phyloP scores from a whole-genome alignment of 2,113 vertebrate species.

The Urocynchramus pylzowi region DNA sequence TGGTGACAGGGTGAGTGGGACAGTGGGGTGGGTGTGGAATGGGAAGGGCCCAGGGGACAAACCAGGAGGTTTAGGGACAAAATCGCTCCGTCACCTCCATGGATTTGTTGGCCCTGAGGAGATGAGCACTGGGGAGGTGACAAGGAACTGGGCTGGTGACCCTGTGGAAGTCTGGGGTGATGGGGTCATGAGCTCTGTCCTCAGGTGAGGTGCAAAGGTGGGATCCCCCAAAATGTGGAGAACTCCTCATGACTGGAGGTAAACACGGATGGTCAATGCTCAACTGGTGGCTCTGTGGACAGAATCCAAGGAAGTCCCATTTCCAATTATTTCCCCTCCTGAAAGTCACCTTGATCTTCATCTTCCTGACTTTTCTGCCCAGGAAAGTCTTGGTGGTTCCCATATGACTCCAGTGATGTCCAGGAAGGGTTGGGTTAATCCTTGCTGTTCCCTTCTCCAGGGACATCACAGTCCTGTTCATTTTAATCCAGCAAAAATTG shows the following conservation, averaged over 20 bases:
- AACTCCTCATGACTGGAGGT: neutral
- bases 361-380: neutral
- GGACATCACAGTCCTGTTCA: accelerated
- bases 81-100: neutral
- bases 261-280: accelerated
- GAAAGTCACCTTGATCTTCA: neutral
- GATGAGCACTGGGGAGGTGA: neutral
- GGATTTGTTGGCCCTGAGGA: neutral
- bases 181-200: neutral
- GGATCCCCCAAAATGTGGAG: neutral
- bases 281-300: accelerated
- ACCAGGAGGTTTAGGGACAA: neutral
- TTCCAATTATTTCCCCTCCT: neutral
- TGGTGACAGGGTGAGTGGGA: conserved; percentile 83
- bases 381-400: neutral
- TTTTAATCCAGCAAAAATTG: neutral
- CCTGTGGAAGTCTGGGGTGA: neutral
- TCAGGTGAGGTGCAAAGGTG: neutral
- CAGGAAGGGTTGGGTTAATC: neutral
- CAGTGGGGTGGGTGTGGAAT: neutral
- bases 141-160: neutral
- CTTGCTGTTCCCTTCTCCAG: accelerated
- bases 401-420: accelerated
- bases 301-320: neutral
- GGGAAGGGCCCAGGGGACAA: neutral